phyloP scores from a whole-genome alignment of 2,113 vertebrate genomes.

The Eleginops maclovinus region DNA sequence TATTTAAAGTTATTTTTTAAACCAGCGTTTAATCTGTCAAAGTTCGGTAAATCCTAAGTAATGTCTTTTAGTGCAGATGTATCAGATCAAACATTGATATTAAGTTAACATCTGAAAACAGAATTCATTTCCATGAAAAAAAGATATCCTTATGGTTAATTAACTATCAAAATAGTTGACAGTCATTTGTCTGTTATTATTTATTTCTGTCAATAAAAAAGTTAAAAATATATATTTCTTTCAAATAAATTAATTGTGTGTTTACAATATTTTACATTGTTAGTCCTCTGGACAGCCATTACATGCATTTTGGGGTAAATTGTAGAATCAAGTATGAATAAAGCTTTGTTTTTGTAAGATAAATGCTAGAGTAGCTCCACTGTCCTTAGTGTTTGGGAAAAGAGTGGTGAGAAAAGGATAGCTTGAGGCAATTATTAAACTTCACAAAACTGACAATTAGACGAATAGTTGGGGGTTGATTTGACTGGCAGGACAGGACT shows the following conservation, averaged over 20 bases:
- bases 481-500: slow-evolving; percentile 40
- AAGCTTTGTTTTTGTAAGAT: slow-evolving; percentile 12
- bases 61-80: too few species aligned
- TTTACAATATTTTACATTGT: background rate
- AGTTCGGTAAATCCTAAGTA: too few species aligned
- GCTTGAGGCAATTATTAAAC: slow-evolving; percentile 43
- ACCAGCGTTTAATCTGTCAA: too few species aligned
- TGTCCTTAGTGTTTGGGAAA: slow-evolving; percentile 27
- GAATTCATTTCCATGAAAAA: too few species aligned
- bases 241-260: background rate
- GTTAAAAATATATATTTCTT: background rate
- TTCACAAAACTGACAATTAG: slow-evolving; percentile 56
- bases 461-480: background rate
- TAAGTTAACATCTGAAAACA: too few species aligned
- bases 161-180: too few species aligned
- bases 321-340: slow-evolving; percentile 7
- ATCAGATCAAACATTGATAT: background rate
- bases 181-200: too few species aligned
- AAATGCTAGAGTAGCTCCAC: slow-evolving; percentile 33
- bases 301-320: background rate
- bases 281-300: background rate
- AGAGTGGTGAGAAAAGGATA: slow-evolving; percentile 3
- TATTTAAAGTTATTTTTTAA: too few species aligned
- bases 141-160: too few species aligned
- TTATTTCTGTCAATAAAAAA: too few species aligned